These are phyloP conservation scores for Yasuhikotakia modesta DNA, from an alignment of 2,797 vertebrate species.

Conservation along the genomic window DNA sequence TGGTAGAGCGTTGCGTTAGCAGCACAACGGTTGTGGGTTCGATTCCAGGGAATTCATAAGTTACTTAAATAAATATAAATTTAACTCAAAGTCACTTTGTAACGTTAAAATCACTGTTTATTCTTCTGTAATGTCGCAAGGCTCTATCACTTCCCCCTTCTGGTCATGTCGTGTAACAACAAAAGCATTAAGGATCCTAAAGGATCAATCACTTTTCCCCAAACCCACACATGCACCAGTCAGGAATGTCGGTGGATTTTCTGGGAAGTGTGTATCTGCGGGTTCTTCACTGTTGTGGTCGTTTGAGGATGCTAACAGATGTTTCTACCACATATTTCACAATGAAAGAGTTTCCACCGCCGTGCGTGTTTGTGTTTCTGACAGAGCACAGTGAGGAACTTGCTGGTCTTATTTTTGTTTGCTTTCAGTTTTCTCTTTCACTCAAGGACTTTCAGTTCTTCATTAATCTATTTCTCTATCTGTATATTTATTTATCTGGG, in stretches of 20 bases:
- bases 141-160: constrained; percentile 68
- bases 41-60: too few relatives aligned
- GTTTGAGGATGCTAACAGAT: constrained; percentile 44
- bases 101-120: not conserved
- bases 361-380: constrained; percentile 39
- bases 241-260: not conserved
- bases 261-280: constrained; percentile 34
- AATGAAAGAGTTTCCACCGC: constrained; percentile 57
- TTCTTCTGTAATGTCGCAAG: constrained; percentile 24
- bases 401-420: not conserved
- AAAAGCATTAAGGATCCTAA: constrained; percentile 58
- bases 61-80: too few relatives aligned
- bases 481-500: too few relatives aligned
- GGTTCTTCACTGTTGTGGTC: not conserved
- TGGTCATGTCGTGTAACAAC: constrained; percentile 50
- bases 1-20: too few relatives aligned
- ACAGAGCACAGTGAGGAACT: constrained; percentile 6
- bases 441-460: constrained; percentile 42
- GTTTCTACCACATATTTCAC: constrained; percentile 51
- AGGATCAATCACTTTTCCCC: constrained; percentile 26
- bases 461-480: constrained; percentile 20
- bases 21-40: too few relatives aligned
- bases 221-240: not conserved
- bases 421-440: constrained; percentile 13
- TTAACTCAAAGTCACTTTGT: too few relatives aligned